Evolutionary conservation across 2,888 invertebrate genomes (phyloP).

Genomic region (Coelogynopora nodosa): DNA sequence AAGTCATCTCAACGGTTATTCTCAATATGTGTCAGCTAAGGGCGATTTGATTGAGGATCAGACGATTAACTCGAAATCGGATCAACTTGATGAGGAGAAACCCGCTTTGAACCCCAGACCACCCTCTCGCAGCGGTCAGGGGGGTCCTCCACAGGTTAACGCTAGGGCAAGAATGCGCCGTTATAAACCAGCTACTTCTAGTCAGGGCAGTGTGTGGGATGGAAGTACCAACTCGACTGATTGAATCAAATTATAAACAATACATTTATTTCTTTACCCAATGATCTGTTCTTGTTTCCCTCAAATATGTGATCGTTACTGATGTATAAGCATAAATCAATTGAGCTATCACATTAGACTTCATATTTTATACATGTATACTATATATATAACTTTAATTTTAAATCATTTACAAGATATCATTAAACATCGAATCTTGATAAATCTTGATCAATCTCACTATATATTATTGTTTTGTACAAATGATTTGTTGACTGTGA

Average conservation of each 20-base stretch:
- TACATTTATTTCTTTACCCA: background rate
- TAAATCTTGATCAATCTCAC: background rate
- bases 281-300: background rate
- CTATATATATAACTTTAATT: background rate
- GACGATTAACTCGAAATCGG: background rate
- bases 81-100: slow-evolving; percentile 39
- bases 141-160: background rate
- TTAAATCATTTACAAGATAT: background rate
- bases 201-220: slow-evolving; percentile 1
- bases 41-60: background rate
- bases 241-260: background rate
- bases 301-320: background rate
- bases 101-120: background rate
- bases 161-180: background rate
- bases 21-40: background rate
- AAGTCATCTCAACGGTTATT: background rate
- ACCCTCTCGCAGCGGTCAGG: background rate
- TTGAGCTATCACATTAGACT: too few relatives aligned
- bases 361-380: background rate
- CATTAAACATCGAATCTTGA: too few relatives aligned
- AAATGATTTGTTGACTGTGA: background rate
- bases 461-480: background rate
- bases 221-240: background rate
- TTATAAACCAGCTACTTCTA: background rate
- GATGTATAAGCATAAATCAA: too few relatives aligned